Conservation (phyloP, 2,113 vertebrate genomes). For the Arenaria interpres region DNA sequence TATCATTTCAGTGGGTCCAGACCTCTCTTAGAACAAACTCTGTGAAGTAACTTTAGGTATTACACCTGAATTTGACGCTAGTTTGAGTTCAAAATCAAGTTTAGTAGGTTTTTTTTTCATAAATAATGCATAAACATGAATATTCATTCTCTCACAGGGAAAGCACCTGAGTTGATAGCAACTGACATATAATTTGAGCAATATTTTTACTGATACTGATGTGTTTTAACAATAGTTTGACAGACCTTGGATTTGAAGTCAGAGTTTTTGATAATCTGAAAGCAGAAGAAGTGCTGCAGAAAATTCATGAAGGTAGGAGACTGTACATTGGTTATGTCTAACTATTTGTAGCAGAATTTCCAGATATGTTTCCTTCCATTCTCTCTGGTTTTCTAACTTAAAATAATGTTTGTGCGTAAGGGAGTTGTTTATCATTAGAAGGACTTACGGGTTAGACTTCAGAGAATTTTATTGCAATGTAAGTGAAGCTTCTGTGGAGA, state of each 20-base stretch:
- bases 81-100: not conserved
- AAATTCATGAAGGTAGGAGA: constrained; percentile 81
- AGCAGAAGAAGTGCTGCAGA: constrained; percentile 72
- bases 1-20: not conserved
- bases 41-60: not conserved
- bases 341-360: not conserved
- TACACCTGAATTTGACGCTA: not conserved
- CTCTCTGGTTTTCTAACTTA: not conserved
- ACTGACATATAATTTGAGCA: not conserved
- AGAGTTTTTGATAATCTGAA: constrained; percentile 77
- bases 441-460: not conserved
- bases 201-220: not conserved
- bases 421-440: not conserved
- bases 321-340: not conserved
- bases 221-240: constrained; percentile 58
- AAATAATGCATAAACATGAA: not conserved
- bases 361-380: not conserved
- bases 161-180: not conserved
- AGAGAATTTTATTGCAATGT: not conserved
- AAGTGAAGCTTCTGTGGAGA: not conserved
- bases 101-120: not conserved
- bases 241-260: constrained; percentile 88
- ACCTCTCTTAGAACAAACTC: not conserved
- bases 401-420: not conserved
- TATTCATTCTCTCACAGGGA: not conserved